Percentiles rank a stretch among this genome's conserved stretches.
Conservation (phyloP, 1,140 invertebrate species). For the Reticulitermes speratus region DNA sequence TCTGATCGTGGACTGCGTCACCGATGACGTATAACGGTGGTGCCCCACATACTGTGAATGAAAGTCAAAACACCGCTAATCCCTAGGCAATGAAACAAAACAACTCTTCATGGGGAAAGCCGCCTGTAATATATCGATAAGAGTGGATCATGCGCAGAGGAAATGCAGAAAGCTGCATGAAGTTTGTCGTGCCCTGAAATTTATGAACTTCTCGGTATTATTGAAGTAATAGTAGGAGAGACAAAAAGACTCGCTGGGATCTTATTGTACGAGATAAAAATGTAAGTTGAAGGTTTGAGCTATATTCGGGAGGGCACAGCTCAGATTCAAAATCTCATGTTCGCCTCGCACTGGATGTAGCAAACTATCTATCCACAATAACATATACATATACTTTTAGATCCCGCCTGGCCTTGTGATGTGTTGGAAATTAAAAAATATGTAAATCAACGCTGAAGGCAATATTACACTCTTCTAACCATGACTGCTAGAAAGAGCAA, state of each 20-base stretch:
- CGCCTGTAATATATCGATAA: background rate
- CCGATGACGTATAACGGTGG: background rate
- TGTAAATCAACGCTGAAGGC: too few species aligned
- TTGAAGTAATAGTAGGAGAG: background rate
- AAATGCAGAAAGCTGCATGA: background rate
- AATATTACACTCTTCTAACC: too few species aligned
- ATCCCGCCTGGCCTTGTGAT: too few species aligned
- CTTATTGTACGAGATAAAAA: too few species aligned
- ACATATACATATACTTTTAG: too few species aligned
- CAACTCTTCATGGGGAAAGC: background rate
- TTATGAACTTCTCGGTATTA: background rate
- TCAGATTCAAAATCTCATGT: too few species aligned
- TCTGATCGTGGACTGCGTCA: background rate
- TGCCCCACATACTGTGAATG: background rate
- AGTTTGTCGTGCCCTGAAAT: background rate
- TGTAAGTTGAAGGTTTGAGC: too few species aligned
- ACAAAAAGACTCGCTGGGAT: background rate
- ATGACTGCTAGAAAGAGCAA: too few species aligned
- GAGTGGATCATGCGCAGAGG: background rate
- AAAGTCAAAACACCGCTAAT: slow-evolving; percentile 7
- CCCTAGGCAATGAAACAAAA: background rate
- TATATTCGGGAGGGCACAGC: too few species aligned
- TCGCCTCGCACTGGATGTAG: too few species aligned
- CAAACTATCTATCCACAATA: too few species aligned
- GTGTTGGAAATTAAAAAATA: too few species aligned